Evolutionary conservation across 2,888 invertebrate genomes (phyloP), one percentile per base, ranked within the genome.

Genomic region (Lacanobia oleracea): DNA sequence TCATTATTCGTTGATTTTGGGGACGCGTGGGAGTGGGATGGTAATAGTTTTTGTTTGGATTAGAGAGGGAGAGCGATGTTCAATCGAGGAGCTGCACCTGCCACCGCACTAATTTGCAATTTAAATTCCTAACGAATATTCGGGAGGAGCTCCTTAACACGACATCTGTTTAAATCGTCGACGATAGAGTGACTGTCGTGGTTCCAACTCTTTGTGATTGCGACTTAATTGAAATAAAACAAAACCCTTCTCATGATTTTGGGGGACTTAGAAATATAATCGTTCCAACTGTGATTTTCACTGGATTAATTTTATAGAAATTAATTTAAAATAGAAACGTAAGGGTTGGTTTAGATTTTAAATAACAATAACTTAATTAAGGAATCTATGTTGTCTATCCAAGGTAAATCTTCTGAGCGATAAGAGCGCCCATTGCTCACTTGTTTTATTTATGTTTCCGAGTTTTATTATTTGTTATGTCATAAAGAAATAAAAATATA

Each of bases 141-240:
- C 92, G 85, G 89, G 92, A 95, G 94, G 94, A 95, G 93, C 95
- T 96, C 94, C 94, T 96, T 96, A 96, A 96, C 96, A 96, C 96
- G 96, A 96, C 95, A 96, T 96, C 96, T 96, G 95, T 94, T 95
- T 95, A 94, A 95, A 96, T 95, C 94, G 93, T 91, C 92, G 95
- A 91, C 93, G 91, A 95, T 95, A 91, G 94, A 95, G 93, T 94
- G 93, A 94, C 94, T 93, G 92, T 91, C 93, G 93, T 86, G 93
- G 93, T 90, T 87, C 84, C 88, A 93, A 93, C 92, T 94, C 94
- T 94, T 95, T 94, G 93, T 93, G 92, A 94, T 94, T 93, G 93
- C 90, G 90, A 91, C 90, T 93, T 95, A 93, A 95, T 95, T 95
- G 94, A 95, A 95, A 95, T 95, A 94, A 94, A 94, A 94, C 93